These are phyloP conservation scores for Pseudotriccus pelzelni DNA, from an alignment of 2,797 vertebrate genomes.

Conservation along the genomic window DNA sequence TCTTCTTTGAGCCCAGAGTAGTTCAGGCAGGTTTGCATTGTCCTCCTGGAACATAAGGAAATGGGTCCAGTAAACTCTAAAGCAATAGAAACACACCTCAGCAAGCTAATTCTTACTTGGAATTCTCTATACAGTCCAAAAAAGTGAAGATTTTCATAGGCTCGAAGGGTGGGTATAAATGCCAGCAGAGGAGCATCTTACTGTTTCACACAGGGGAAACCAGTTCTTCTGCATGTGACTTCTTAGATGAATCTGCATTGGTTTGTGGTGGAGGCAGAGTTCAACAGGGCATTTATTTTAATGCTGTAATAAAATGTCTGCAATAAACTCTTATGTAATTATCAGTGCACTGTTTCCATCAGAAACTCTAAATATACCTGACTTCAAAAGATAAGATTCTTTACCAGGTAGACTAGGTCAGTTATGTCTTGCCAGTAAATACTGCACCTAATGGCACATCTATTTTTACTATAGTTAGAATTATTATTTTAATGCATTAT, in stretches of 20 bases:
- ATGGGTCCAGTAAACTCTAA: neutral
- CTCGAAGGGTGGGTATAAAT: neutral
- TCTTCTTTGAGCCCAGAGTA: neutral
- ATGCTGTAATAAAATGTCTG: neutral
- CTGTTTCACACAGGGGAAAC: neutral
- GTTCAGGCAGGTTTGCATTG: neutral
- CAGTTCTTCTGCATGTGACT: neutral
- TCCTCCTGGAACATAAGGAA: neutral
- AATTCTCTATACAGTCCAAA: neutral
- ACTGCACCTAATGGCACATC: neutral
- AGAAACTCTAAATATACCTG: neutral
- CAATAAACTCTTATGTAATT: neutral
- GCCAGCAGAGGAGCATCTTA: neutral
- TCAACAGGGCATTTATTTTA: neutral
- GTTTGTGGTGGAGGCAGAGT: neutral
- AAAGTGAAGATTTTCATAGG: neutral
- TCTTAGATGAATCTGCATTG: neutral
- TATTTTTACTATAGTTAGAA: conserved; percentile 6
- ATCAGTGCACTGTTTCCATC: neutral
- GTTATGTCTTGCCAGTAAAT: neutral
- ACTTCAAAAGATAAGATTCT: conserved; percentile 20
- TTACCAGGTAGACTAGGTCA: neutral
- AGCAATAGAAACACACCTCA: neutral
- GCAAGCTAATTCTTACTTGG: neutral
- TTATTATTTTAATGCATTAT: conserved; percentile 7